phyloP scores from a whole-genome alignment of 2,113 vertebrate genomes.

The Semicossyphus pulcher region DNA sequence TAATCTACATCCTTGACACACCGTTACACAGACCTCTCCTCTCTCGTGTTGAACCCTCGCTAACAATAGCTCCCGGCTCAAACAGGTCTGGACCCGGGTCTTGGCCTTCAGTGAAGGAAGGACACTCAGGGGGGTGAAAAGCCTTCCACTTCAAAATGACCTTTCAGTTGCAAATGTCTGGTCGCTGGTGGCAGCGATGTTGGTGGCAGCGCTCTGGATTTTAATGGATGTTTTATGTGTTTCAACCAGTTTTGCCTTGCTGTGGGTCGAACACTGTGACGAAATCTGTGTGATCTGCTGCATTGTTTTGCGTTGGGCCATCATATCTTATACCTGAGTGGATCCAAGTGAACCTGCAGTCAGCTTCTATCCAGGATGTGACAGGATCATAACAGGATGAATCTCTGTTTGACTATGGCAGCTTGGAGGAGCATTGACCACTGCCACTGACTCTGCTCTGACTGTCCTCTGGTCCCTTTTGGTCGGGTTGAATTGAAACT shows the following conservation, averaged over 20 bases:
- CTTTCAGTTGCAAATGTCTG: not conserved
- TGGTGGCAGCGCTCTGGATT: not conserved
- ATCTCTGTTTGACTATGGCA: not conserved
- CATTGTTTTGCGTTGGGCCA: too few species aligned
- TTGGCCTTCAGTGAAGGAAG: not conserved
- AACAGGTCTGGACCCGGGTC: not conserved
- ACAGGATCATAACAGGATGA: not conserved
- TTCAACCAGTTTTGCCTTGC: too few species aligned
- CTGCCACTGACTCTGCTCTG: too few species aligned
- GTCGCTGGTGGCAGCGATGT: not conserved
- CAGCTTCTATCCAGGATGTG: not conserved
- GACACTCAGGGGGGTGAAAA: not conserved
- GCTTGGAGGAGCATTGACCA: too few species aligned
- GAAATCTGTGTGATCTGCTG: too few species aligned
- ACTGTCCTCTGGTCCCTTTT: not conserved
- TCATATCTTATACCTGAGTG: not conserved
- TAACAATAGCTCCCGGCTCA: not conserved
- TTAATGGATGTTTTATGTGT: not conserved
- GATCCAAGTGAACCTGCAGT: not conserved
- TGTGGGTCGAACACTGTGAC: too few species aligned
- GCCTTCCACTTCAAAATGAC: not conserved
- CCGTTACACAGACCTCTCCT: too few species aligned
- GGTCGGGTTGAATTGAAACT: too few species aligned
- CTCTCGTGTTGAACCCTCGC: too few species aligned
- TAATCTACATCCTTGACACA: too few species aligned